Evolutionary conservation across 1,140 invertebrate species (phyloP), one percentile per base, ranked within the genome.

Genomic region (Drosophila suzukii): DNA sequence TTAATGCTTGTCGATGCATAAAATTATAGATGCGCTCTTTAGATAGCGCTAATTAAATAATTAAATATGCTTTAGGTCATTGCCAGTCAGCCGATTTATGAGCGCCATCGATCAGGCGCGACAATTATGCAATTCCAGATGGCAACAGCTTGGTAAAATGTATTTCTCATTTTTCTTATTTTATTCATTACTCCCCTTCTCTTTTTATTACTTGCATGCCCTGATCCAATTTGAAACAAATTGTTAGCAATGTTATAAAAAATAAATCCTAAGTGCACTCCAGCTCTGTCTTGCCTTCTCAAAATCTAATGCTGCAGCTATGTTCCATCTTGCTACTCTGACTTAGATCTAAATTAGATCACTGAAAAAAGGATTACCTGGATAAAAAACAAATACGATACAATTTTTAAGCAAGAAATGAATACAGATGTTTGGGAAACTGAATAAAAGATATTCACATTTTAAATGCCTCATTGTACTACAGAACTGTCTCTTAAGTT

Each of bases 1-100:
- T 84, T 81, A 89, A 90, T 90, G 81, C 65, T 78, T 81, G 77
- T 75, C 85, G 85, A 84, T 81, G 84, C 85, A 75, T 90, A 78
- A 84, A 89, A 89, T 89, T 84, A 90, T 90, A 90, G 84, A 89
- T 90, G 62, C 41, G 66, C 81, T 72, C 77, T 90, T 72, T 90
- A 81, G 81, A 89, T 89, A 85, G 70, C 70, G 74, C 85, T 89
- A 89, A 89, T 89, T 90, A 89, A 89, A 89, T 90, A 89, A 89
- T 89, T 89, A 89, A 89, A 84, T 88, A 88, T 84, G 84, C 84
- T 88, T 89, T 83, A 70, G 84, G 76, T 78, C 76, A 89, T 71
- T 59, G 66, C 65, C 75, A 73, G 53, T 66, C 72, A 55, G 30
- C 49, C 56, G 66, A 88, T 83, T 88, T 88, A 89, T 83, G 79